Conservation (phyloP, 2,888 invertebrate species). For the Epinotia ramella region DNA sequence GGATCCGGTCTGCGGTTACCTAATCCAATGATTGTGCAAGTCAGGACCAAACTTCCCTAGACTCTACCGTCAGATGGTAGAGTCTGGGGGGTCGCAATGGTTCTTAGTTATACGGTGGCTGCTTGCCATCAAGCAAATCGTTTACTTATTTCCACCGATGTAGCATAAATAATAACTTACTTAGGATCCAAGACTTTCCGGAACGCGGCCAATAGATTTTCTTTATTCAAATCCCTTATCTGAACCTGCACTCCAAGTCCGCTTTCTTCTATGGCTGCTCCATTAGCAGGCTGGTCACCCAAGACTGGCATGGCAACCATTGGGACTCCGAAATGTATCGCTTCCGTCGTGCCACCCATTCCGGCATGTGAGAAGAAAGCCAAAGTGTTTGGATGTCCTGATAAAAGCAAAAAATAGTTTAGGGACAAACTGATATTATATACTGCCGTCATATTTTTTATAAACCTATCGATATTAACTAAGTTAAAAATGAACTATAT, state of each 20-base stretch:
- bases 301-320: constrained; percentile 85
- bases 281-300: constrained; percentile 86
- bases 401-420: constrained; percentile 49
- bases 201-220: constrained; percentile 79
- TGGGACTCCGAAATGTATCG: constrained; percentile 86
- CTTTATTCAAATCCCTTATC: constrained; percentile 79
- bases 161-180: constrained; percentile 64
- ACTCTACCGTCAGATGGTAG: too few relatives aligned
- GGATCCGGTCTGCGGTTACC: too few relatives aligned
- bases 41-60: too few relatives aligned
- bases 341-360: constrained; percentile 85
- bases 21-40: too few relatives aligned
- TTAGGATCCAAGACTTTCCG: constrained; percentile 82
- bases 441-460: too few relatives aligned
- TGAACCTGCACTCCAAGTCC: constrained; percentile 80
- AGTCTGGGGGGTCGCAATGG: too few relatives aligned
- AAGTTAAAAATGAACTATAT: too few relatives aligned
- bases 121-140: too few relatives aligned
- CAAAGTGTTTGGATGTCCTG: constrained; percentile 86
- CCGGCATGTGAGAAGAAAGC: constrained; percentile 87
- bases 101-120: too few relatives aligned
- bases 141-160: too few relatives aligned
- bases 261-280: constrained; percentile 82
- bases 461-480: too few relatives aligned
- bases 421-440: background rate